Percentiles rank a stretch among this genome's conserved stretches.
Evolutionary conservation across 2,113 vertebrate genomes (phyloP).

Genomic region (Orientallactaga bullata): DNA sequence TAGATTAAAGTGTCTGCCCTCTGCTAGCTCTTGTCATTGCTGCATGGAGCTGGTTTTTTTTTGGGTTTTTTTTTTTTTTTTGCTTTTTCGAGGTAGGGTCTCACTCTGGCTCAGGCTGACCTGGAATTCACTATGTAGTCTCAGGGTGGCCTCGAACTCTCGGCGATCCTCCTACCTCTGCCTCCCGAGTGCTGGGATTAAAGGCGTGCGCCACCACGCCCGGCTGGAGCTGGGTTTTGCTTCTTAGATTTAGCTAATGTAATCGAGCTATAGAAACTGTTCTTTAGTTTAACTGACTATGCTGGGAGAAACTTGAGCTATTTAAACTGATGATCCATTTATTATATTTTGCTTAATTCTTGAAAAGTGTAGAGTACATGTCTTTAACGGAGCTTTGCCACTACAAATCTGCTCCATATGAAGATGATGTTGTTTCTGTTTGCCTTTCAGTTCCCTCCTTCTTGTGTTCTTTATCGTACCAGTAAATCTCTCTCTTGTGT

Average conservation of each 20-base stretch:
- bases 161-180: too few relatives aligned
- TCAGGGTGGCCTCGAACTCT: too few relatives aligned
- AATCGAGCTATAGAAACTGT: constrained; percentile 10
- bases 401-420: background rate
- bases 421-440: constrained; percentile 29
- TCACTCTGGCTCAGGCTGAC: too few relatives aligned
- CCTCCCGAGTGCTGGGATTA: too few relatives aligned
- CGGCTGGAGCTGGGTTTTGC: constrained; percentile 11
- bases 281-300: background rate
- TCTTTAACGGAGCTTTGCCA: constrained; percentile 36
- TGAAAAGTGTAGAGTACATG: background rate
- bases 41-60: constrained; percentile 3
- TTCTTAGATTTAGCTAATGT: constrained; percentile 44
- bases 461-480: constrained; percentile 25
- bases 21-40: constrained; percentile 12
- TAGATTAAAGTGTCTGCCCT: background rate
- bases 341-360: background rate
- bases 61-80: too few relatives aligned
- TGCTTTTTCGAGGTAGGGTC: too few relatives aligned
- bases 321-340: constrained; percentile 30
- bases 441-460: background rate
- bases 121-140: too few relatives aligned
- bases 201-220: too few relatives aligned
- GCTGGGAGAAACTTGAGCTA: background rate
- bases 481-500: constrained; percentile 62